Conservation (phyloP, 2,797 vertebrate genomes). For the Carapus acus region DNA sequence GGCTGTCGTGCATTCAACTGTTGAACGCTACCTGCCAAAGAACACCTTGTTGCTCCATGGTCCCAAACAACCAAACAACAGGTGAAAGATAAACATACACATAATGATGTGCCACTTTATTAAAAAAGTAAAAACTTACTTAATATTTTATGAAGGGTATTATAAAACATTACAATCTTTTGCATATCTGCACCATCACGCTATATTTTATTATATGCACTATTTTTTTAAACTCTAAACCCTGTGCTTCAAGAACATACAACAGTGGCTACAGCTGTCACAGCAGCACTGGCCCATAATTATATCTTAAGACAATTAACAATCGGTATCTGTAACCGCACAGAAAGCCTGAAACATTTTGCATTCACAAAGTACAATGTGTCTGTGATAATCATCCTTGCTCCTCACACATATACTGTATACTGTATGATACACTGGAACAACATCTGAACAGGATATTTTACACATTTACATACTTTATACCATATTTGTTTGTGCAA, state of each 20-base stretch:
- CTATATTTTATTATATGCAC: slow-evolving; percentile 56
- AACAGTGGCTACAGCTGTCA: slow-evolving; percentile 72
- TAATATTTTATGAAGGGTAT: slow-evolving; percentile 76
- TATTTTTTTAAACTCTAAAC: slow-evolving; percentile 67
- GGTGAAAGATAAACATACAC: slow-evolving; percentile 38
- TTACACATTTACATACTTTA: slow-evolving; percentile 71
- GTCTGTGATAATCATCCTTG: slow-evolving; percentile 61
- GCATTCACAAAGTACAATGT: slow-evolving; percentile 67
- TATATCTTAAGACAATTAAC: slow-evolving; percentile 64
- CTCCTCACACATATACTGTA: slow-evolving; percentile 66
- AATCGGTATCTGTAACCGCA: slow-evolving; percentile 64
- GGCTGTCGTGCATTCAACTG: no score
- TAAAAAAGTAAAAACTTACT: slow-evolving; percentile 84
- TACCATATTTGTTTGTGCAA: slow-evolving; percentile 64
- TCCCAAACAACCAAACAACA: slow-evolving; percentile 29
- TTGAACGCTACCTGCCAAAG: no score
- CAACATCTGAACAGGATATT: slow-evolving; percentile 69
- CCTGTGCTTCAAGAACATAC: slow-evolving; percentile 72
- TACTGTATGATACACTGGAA: slow-evolving; percentile 70
- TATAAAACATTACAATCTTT: slow-evolving; percentile 82
- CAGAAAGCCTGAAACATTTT: slow-evolving; percentile 64
- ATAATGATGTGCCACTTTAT: slow-evolving; percentile 78
- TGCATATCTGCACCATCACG: slow-evolving; percentile 75
- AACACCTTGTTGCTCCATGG: background rate
- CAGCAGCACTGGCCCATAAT: slow-evolving; percentile 69